phyloP scores from a whole-genome alignment of 2,888 invertebrate genomes.

The Apamea sordens region DNA sequence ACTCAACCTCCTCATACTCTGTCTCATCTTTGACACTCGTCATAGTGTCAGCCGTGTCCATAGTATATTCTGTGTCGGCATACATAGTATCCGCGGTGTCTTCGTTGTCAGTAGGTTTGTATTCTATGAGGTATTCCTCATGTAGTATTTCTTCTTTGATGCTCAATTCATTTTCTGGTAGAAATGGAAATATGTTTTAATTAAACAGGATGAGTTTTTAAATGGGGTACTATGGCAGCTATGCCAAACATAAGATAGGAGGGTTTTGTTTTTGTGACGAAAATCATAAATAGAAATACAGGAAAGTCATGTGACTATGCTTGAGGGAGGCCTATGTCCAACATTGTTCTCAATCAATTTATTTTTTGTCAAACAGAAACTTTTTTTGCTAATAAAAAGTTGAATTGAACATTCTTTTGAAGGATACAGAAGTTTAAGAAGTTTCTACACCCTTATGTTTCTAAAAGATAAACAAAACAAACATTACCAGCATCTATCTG shows the following conservation, averaged over 20 bases:
- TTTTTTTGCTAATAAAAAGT: background rate
- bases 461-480: background rate
- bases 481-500: constrained; percentile 43
- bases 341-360: background rate
- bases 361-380: background rate
- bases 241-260: background rate
- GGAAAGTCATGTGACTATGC: too few relatives aligned
- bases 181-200: background rate
- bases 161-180: constrained; percentile 6
- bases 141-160: constrained; percentile 30
- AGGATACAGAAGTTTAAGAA: background rate
- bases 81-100: constrained; percentile 7
- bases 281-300: background rate
- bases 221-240: background rate
- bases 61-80: constrained; percentile 15
- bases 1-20: constrained; percentile 71
- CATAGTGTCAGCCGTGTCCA: constrained; percentile 11
- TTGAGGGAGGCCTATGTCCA: background rate
- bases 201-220: background rate
- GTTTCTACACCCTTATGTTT: background rate
- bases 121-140: background rate
- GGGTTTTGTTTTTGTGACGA: background rate
- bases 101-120: background rate
- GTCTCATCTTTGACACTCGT: constrained; percentile 18
- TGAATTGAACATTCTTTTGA: background rate